Evolutionary conservation across 1,140 invertebrate species (phyloP), one percentile per base, ranked within the genome.

Genomic region (Steinernema khuongi): DNA sequence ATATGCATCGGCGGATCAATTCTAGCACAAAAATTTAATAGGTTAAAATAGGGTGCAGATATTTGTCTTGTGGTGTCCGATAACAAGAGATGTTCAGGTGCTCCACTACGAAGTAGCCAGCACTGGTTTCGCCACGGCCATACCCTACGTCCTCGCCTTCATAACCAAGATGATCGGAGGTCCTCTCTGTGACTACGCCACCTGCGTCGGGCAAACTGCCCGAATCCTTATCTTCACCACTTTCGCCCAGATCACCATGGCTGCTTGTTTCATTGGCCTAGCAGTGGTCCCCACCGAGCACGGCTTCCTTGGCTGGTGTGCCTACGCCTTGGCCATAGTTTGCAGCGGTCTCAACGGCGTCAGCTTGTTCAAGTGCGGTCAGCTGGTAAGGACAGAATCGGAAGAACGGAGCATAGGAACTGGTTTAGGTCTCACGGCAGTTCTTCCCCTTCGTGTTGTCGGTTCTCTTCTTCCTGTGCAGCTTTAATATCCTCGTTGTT

Each of bases 361-460:
- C 0, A 74, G 77, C 31, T 60, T 73, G 1, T 68, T 74, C 11
- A 76, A 76, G 32, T 73, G 75, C 43, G 67, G 71, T 17, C 74
- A 78, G 68, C 18, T 78, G 74, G 77, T 78, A n/a, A 32, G 44
- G 31, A 18, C 28, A 1, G 74, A 14, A 22, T 60, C 2, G 0
- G n/a, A 31, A 1, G 1, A 31, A 18, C 17, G 14, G 0, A 11
- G 29, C 1, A 28, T 22, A 17, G 22, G 22, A 22, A 67, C 28
- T n/a, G 1, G 22, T 80, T 30, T 32, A 79, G 79, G 73, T 79
- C 29, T 68, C 73, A 33, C 71, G 78, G 18, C 78, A 76, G 44
- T 68, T 72, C 50, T 68, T 69, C 14, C 74, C 75, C 41, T 72
- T 79, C 29, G 69, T 79, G 11, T 69, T 79, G 68, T 44, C 78